A percentile compares a stretch with the other conserved stretches of the same genome.
Evolutionary conservation across 2,113 vertebrate species (phyloP).

Genomic region (Cacatua alba): DNA sequence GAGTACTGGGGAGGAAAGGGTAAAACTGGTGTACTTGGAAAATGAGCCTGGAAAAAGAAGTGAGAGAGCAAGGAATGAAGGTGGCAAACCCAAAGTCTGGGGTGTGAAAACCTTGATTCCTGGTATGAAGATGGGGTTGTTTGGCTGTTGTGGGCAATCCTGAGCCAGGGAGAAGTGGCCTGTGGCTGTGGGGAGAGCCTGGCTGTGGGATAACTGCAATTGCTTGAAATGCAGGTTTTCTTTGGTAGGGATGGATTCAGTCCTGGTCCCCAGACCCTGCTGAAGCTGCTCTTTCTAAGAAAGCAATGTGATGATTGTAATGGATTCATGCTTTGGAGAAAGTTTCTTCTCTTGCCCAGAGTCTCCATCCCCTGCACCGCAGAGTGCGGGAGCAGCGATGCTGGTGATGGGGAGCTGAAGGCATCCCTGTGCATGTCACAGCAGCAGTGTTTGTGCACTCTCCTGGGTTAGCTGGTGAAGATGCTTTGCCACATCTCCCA

Average conservation of each 20-base stretch:
- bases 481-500: neutral
- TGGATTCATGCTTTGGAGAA: neutral
- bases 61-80: neutral
- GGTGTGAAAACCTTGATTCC: neutral
- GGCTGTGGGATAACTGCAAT: neutral
- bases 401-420: neutral
- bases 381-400: fast-evolving
- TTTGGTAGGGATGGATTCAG: neutral
- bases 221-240: neutral
- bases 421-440: neutral
- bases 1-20: neutral
- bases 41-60: neutral
- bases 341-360: neutral
- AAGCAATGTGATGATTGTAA: neutral
- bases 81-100: neutral
- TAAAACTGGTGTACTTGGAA: neutral
- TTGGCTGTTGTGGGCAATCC: neutral
- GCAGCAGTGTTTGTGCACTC: neutral
- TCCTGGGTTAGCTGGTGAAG: neutral
- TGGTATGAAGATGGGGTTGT: neutral
- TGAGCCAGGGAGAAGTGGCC: neutral
- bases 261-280: neutral
- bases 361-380: fast-evolving
- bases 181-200: fast-evolving
- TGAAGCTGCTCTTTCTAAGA: neutral